Base-by-base conservation (phyloP, 2,113 vertebrate species). In the Macroglossus sobrinus region DNA sequence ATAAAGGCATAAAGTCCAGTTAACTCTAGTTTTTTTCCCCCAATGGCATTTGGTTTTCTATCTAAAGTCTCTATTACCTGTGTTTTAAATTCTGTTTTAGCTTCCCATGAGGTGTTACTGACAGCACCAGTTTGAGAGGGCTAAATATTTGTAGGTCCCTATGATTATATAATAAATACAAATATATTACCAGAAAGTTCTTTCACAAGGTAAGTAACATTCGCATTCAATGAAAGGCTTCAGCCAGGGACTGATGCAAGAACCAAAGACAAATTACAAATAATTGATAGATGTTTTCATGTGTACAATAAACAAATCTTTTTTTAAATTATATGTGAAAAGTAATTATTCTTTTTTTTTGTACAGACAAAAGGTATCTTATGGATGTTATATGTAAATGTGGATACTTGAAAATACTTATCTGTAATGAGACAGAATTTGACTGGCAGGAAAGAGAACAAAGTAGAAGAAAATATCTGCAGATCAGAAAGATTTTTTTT, bases 311-410 rank as follows among this genome's bases (percentile, higher is more conserved):
- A 91, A 91, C 89, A 93, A 95, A 7, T 11, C 22, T 72, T 96
- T 96, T 95, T 61, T 28, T 96, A 76, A 84, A 78, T 94, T 97
- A 91, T 40, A 93, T 30, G 33, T 89, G 30, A 95, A 75, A 97
- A 78, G n/a, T 91, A 84, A 96, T 89, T 91, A 72, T 55, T 30
- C 61, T 89, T 21, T 33, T 66, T 93, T 79, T 87, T 88, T 57
- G 76, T 68, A 71, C 47, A 81, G 80, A 82, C 33, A 74, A 93
- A 91, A 95, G 55, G 76, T 85, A 74, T 63, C 35, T 82, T 89
- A 80, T 80, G 40, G 35, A 89, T 72, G 64, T 71, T 90, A 57
- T 63, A 76, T 82, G 80, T 92, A 90, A 96, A 96, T 89, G 30
- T 24, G 64, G 47, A 14, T 13, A 75, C 47, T 94, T 96, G 84